A percentile compares a stretch with the other conserved stretches of the same genome.
phyloP scores from a whole-genome alignment of 2,888 invertebrate genomes.

The Stegophylla sp. region DNA sequence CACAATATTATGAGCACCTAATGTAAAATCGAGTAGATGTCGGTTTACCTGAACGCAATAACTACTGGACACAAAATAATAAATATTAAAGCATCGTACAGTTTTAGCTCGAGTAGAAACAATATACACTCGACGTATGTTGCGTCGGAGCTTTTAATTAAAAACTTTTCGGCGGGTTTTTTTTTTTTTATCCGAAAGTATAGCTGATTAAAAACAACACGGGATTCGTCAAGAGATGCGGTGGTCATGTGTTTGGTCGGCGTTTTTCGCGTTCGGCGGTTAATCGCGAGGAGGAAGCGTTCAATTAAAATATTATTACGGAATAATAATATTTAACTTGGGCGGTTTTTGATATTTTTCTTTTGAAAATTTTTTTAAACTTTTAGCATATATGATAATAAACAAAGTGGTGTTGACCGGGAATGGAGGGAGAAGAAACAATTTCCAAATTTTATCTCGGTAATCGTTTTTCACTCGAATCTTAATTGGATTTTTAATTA shows the following conservation, averaged over 20 bases:
- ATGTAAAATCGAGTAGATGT: too few relatives aligned
- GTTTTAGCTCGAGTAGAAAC: too few relatives aligned
- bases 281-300: background rate
- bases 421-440: background rate
- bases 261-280: background rate
- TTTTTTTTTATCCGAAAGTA: too few relatives aligned
- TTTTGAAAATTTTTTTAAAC: too few relatives aligned
- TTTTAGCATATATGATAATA: too few relatives aligned
- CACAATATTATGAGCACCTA: too few relatives aligned
- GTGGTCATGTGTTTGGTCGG: background rate
- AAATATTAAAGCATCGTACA: slow-evolving; percentile 8
- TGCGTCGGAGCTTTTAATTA: background rate
- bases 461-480: slow-evolving; percentile 6
- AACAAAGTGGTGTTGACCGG: too few relatives aligned
- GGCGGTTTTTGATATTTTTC: too few relatives aligned
- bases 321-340: background rate
- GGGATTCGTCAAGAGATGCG: too few relatives aligned
- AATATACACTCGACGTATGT: background rate
- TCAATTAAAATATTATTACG: background rate
- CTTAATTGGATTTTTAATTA: slow-evolving; percentile 39
- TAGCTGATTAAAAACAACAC: too few relatives aligned
- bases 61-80: too few relatives aligned
- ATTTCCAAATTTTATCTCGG: background rate
- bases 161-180: slow-evolving; percentile 10
- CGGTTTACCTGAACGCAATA: too few relatives aligned